Conservation (phyloP, 2,113 vertebrate species). For the Daubentonia madagascariensis region DNA sequence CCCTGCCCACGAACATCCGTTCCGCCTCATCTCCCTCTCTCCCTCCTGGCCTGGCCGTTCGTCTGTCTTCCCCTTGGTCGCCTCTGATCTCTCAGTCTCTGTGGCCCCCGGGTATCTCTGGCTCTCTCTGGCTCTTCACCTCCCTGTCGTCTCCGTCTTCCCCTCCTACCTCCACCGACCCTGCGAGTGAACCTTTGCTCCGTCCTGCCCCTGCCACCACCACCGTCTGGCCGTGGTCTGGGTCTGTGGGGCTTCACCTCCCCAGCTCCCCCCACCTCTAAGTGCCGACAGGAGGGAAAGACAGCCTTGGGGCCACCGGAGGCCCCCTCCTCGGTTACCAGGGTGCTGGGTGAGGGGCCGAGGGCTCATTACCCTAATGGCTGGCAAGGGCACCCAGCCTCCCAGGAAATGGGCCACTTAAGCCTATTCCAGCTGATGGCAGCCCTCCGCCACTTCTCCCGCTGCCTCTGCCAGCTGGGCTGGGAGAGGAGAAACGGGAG, state of each 20-base stretch:
- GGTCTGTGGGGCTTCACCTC: not conserved
- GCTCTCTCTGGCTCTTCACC: not conserved
- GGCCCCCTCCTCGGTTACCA: not conserved
- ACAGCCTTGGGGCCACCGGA: not conserved
- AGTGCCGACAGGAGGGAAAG: not conserved
- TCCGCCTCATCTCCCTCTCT: not conserved
- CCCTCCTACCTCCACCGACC: not conserved
- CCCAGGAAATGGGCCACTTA: constrained; percentile 82
- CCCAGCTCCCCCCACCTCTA: not conserved
- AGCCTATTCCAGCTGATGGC: constrained; percentile 63
- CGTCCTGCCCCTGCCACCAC: no score
- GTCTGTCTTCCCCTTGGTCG: not conserved
- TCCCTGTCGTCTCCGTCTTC: not conserved
- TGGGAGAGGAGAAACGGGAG: not conserved
- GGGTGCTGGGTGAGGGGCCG: not conserved
- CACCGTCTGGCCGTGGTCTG: no score
- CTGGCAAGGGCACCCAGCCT: constrained; percentile 72
- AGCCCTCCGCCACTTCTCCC: constrained; percentile 72
- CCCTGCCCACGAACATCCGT: not conserved
- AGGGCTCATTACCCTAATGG: constrained; percentile 78
- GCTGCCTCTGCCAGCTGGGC: not conserved
- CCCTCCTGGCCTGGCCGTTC: not conserved
- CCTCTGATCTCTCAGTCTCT: not conserved
- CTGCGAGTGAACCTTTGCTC: not conserved
- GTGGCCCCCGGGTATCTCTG: not conserved